phyloP scores from a whole-genome alignment of 2,113 vertebrate genomes.

The Pituophis catenifer region DNA sequence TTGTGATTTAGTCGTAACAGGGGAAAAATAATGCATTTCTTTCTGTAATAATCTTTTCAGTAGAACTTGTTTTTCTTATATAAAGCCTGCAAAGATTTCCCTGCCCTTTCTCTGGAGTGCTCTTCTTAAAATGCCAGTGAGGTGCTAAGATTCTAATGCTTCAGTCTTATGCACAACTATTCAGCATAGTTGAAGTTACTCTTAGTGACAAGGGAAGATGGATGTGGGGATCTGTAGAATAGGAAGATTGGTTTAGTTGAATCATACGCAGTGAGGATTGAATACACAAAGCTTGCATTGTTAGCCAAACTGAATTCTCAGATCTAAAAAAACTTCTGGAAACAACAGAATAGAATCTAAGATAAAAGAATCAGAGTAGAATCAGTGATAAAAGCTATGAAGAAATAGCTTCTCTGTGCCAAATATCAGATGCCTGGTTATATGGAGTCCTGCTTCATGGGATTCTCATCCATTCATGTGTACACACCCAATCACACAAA shows the following conservation, averaged over 20 bases:
- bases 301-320: background rate
- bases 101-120: background rate
- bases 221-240: background rate
- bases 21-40: background rate
- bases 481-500: background rate
- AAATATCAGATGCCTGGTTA: background rate
- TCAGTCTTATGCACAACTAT: background rate
- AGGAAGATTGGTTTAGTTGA: background rate
- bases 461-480: background rate
- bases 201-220: background rate
- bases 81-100: background rate
- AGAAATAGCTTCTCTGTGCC: background rate
- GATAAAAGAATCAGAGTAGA: background rate
- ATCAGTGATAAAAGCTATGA: background rate
- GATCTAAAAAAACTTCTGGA: background rate
- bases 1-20: background rate
- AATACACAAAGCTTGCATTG: background rate
- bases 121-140: background rate
- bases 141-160: background rate
- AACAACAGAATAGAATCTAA: background rate
- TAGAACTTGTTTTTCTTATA: background rate
- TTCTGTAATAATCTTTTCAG: background rate
- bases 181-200: background rate
- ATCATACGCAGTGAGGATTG: background rate
- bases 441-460: background rate